A percentile compares a stretch with the other conserved stretches of the same genome.
Conservation (phyloP, 2,797 vertebrate species). For the Antennarius maculatus region DNA sequence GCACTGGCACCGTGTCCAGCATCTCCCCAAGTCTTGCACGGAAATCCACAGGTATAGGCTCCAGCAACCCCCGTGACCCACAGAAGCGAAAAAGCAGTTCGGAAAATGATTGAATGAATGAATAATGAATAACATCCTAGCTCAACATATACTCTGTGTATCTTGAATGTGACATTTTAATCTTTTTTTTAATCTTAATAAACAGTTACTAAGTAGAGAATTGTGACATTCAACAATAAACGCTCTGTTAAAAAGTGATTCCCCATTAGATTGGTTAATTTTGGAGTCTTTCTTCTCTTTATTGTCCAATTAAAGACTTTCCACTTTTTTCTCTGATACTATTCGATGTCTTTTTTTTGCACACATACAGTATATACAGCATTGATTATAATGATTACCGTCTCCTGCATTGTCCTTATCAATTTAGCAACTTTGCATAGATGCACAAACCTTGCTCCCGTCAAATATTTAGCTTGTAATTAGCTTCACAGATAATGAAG, state of each 20-base stretch:
- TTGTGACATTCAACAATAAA: not conserved
- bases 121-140: not conserved
- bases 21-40: no score
- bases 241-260: conserved; percentile 1
- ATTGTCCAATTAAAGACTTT: conserved; percentile 37
- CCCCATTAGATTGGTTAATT: not conserved
- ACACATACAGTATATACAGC: conserved; percentile 22
- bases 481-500: conserved; percentile 57
- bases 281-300: conserved; percentile 8
- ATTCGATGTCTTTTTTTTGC: conserved; percentile 16
- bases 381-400: conserved; percentile 35
- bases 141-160: not conserved
- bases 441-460: conserved; percentile 28
- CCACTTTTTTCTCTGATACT: conserved; percentile 6
- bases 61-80: no score
- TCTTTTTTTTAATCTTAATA: not conserved
- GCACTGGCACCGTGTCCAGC: no score
- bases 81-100: no score
- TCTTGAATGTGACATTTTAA: not conserved
- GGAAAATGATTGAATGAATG: no score
- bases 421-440: conserved; percentile 51
- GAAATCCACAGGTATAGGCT: no score
- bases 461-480: conserved; percentile 62
- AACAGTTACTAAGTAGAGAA: not conserved
- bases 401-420: conserved; percentile 45